Evolutionary conservation across 1,140 invertebrate genomes (phyloP), one percentile per base, ranked within the genome.

Genomic region (Nylanderia fulva): DNA sequence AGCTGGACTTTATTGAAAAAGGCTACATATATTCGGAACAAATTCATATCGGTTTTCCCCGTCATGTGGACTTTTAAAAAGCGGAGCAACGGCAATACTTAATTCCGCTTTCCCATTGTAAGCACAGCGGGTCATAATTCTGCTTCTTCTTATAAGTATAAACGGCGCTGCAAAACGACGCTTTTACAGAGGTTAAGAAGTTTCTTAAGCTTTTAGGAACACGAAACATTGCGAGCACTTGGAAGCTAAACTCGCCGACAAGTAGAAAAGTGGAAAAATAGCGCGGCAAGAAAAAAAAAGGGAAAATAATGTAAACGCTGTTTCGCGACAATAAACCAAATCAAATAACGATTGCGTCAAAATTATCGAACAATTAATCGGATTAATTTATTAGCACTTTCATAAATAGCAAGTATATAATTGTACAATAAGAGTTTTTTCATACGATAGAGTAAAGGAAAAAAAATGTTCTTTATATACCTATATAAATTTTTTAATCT

Each of bases 141-240:
- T 60, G 54, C 54, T 72, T 82, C 66, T 82, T 82, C 68, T 82
- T 82, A 82, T 82, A 82, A 82, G 52, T 82, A 71, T 82, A 82
- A 82, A 82, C 77, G 76, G 27, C 48, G 63, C 63, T 54, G 33
- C 76, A 63, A 69, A 80, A 69, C 77, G 77, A 52, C 27, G 52
- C 77, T 72, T 82, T 82, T 72, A 56, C 77, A 82, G 66, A 82
- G 64, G 77, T 82, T 82, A 82, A 82, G 77, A 82, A 82, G 77
- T 82, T 82, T 82, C 66, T 82, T 82, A 82, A 82, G 77, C 77
- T 82, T 82, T 82, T 82, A 82, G 77, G n/a, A 72, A 54, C 66
- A 82, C 77, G 77, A 82, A 82, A 82, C 66, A 69, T 71, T 82
- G 77, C 75, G 66, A 68, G 63, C 39, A 79, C 75, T 68, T 85